Evolutionary conservation across 2,888 invertebrate genomes (phyloP).

Genomic region (Nasonia oneida): DNA sequence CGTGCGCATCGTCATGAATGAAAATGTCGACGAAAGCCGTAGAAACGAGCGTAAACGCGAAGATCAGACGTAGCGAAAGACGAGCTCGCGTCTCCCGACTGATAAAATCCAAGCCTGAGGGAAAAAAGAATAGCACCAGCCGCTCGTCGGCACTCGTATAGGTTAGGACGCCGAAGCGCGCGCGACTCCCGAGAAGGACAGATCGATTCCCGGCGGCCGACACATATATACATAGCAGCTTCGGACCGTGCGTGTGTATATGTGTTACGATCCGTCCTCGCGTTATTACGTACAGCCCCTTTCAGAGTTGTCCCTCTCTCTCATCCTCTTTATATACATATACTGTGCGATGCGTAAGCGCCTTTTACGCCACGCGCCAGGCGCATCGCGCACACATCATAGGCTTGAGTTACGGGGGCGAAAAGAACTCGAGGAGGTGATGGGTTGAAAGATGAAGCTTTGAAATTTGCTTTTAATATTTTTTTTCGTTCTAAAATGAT

Average conservation of each 20-base stretch:
- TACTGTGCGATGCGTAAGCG: neutral
- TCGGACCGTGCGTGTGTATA: neutral
- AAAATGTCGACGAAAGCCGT: neutral
- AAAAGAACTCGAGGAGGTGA: neutral
- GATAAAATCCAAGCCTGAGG: slow-evolving; percentile 9
- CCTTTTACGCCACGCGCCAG: neutral
- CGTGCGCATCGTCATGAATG: neutral
- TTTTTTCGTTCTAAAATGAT: neutral
- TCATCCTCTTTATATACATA: neutral
- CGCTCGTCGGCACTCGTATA: slow-evolving; percentile 64
- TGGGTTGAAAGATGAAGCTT: neutral
- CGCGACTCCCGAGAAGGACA: slow-evolving; percentile 21
- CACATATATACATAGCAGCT: neutral
- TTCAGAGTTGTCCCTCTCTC: neutral
- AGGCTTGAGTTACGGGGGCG: neutral
- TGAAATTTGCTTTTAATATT: neutral
- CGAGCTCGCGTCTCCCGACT: neutral
- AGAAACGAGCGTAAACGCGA: neutral
- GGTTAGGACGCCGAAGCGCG: slow-evolving; percentile 69
- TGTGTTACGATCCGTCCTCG: neutral
- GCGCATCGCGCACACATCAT: neutral
- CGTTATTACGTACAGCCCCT: neutral
- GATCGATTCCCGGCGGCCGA: slow-evolving; percentile 30
- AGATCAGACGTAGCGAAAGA: neutral
- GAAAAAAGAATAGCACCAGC: neutral